A percentile compares a stretch with the other conserved stretches of the same genome.
Conservation (phyloP, 2,888 invertebrate genomes). For the Lagria hirta region DNA sequence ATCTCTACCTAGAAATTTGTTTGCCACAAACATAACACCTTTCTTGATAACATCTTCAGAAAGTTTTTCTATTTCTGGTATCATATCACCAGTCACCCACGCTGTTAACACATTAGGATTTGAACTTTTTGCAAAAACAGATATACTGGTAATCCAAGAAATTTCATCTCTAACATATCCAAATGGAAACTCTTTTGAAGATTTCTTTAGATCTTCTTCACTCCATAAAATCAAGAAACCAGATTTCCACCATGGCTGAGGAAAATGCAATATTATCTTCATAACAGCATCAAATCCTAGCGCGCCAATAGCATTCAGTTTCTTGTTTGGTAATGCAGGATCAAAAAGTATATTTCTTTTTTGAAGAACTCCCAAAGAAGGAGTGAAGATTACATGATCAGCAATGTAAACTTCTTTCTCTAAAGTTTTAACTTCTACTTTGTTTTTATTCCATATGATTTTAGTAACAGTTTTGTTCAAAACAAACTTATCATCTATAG, state of each 20-base stretch:
- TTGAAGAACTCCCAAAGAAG: constrained; percentile 68
- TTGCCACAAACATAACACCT: constrained; percentile 45
- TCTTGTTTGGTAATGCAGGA: constrained; percentile 57
- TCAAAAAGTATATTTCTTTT: constrained; percentile 57
- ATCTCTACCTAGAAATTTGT: constrained; percentile 53
- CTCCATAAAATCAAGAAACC: constrained; percentile 54
- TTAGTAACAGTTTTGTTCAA: constrained; percentile 1
- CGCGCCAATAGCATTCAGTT: constrained; percentile 57
- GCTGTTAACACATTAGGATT: constrained; percentile 61
- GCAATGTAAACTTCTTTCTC: constrained; percentile 58
- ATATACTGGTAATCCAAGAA: constrained; percentile 9
- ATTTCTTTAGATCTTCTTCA: neutral
- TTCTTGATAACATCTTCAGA: constrained; percentile 57
- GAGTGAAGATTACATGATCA: constrained; percentile 65
- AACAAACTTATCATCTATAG: constrained; percentile 1
- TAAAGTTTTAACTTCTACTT: constrained; percentile 12
- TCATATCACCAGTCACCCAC: constrained; percentile 66
- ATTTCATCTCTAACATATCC: constrained; percentile 3
- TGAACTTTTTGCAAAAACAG: neutral
- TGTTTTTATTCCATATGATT: constrained; percentile 1
- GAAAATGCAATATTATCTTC: constrained; percentile 59
- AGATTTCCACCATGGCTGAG: constrained; percentile 1
- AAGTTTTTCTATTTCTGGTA: constrained; percentile 63
- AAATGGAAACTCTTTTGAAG: constrained; percentile 1
- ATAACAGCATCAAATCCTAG: constrained; percentile 64